These are phyloP conservation scores for Chorisops tibialis DNA, from an alignment of 2,888 invertebrate species.

Conservation along the genomic window DNA sequence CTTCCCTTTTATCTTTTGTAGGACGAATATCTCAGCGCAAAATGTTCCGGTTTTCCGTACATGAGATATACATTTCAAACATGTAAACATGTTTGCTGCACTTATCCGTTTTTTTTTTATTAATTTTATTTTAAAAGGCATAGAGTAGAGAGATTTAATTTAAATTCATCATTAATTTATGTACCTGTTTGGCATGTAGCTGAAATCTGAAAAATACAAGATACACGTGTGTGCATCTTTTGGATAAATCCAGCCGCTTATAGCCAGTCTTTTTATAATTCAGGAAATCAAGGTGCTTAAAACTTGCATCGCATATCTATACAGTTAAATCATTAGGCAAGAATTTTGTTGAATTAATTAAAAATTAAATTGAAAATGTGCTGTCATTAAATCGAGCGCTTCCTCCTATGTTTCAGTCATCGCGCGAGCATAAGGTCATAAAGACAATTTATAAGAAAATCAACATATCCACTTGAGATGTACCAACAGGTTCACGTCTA, in stretches of 20 bases:
- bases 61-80: conserved; percentile 13
- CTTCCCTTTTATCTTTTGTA: background rate
- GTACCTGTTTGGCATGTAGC: conserved; percentile 36
- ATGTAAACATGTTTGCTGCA: background rate
- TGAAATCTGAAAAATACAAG: conserved; percentile 36
- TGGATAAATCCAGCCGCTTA: conserved; percentile 27
- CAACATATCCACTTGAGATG: conserved; percentile 1
- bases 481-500: conserved; percentile 12
- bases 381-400: conserved; percentile 15
- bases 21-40: conserved; percentile 6
- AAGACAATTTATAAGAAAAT: conserved; percentile 1
- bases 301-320: conserved; percentile 12
- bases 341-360: conserved; percentile 23
- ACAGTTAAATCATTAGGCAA: conserved; percentile 20
- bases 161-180: conserved; percentile 21
- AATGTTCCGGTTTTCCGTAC: conserved; percentile 11
- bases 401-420: background rate
- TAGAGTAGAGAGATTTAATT: background rate
- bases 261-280: background rate
- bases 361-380: conserved; percentile 12
- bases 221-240: conserved; percentile 23
- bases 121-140: no score
- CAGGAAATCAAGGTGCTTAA: conserved; percentile 12
- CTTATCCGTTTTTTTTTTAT: background rate
- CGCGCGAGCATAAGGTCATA: background rate